Evolutionary conservation across 2,888 invertebrate genomes (phyloP).

Genomic region (Xestia ashworthii): DNA sequence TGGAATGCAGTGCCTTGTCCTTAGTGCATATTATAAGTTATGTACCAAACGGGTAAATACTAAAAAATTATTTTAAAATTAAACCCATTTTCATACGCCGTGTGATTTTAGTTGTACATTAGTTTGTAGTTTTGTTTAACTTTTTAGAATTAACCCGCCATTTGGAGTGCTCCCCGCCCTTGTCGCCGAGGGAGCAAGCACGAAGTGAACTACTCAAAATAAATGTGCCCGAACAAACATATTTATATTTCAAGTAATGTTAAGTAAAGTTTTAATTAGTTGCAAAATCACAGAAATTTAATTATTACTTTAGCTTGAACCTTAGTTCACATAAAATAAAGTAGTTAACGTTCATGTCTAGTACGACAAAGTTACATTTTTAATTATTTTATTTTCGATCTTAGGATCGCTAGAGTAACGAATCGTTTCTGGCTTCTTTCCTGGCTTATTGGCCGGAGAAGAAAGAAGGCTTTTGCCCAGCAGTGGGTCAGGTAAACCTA

Average conservation of each 20-base stretch:
- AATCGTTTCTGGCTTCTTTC: background rate
- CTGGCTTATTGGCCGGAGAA: background rate
- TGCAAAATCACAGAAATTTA: constrained; percentile 1
- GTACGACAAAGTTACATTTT: background rate
- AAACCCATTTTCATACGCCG: background rate
- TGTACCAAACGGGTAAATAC: background rate
- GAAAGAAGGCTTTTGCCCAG: background rate
- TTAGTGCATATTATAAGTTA: no score
- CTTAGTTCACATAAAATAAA: background rate
- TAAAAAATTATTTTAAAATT: background rate
- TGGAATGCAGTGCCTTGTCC: background rate
- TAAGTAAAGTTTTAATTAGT: constrained; percentile 31
- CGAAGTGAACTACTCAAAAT: constrained; percentile 33
- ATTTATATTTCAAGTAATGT: constrained; percentile 17
- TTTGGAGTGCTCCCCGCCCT: background rate
- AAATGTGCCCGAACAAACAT: constrained; percentile 14
- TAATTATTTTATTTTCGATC: background rate
- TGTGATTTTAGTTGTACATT: background rate
- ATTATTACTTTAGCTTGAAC: constrained; percentile 10
- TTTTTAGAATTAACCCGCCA: background rate
- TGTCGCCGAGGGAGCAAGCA: background rate
- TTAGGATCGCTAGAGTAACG: background rate
- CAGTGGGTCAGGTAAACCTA: background rate
- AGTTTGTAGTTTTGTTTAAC: constrained; percentile 6
- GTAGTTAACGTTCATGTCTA: background rate